A percentile compares a stretch with the other conserved stretches of the same genome.
These are phyloP conservation scores for Temnothorax curvispinosus DNA, from an alignment of 1,140 invertebrate species.

Conservation along the genomic window DNA sequence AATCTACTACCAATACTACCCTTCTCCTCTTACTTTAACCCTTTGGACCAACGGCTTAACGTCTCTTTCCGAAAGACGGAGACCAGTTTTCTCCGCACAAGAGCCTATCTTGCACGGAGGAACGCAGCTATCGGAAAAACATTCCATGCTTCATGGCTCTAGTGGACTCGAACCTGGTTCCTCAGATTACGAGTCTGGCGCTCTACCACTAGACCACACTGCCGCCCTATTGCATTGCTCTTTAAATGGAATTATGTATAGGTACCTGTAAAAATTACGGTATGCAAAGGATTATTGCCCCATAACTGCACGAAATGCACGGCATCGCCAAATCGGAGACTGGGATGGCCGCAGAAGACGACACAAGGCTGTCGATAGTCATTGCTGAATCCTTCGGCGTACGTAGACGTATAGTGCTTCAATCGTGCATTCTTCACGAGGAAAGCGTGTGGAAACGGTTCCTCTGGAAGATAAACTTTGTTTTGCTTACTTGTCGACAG, in stretches of 20 bases:
- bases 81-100: too few relatives aligned
- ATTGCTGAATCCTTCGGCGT: conserved; percentile 93
- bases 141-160: too few relatives aligned
- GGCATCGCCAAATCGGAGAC: conserved; percentile 97
- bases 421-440: conserved; percentile 93
- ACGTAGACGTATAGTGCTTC: conserved; percentile 95
- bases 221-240: neutral
- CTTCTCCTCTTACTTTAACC: too few relatives aligned
- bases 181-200: too few relatives aligned
- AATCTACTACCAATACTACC: too few relatives aligned
- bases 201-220: too few relatives aligned
- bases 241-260: neutral
- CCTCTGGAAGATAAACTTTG: conserved; percentile 97
- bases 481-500: conserved; percentile 93
- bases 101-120: too few relatives aligned
- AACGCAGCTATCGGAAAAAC: too few relatives aligned
- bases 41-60: too few relatives aligned
- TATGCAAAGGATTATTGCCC: conserved; percentile 95
- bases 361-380: conserved; percentile 97
- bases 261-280: conserved; percentile 96
- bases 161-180: too few relatives aligned
- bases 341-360: conserved; percentile 99
- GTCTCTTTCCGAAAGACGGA: too few relatives aligned
- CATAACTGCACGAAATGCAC: conserved; percentile 98
- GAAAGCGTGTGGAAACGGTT: conserved; percentile 97